phyloP scores from a whole-genome alignment of 2,113 vertebrate genomes.

The Halichoerus grypus region DNA sequence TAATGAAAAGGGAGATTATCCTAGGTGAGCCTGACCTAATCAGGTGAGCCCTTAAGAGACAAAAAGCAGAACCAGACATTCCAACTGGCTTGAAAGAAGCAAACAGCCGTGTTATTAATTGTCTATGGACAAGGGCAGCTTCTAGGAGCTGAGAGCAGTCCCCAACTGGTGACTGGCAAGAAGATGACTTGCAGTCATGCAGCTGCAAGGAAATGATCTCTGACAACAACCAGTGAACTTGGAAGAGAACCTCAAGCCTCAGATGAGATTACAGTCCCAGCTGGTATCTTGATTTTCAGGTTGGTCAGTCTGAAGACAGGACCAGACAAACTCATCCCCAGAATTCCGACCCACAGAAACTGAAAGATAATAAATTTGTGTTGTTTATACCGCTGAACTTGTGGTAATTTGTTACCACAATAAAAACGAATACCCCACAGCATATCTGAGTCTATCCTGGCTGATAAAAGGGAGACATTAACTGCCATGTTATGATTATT shows the following conservation, averaged over 20 bases:
- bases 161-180: neutral
- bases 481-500: conserved; percentile 26
- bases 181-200: neutral
- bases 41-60: neutral
- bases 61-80: neutral
- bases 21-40: neutral
- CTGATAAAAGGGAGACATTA: conserved; percentile 19
- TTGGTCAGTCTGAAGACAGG: neutral
- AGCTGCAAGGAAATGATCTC: neutral
- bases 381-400: neutral
- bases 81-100: neutral
- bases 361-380: neutral
- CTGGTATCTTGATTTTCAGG: conserved; percentile 10
- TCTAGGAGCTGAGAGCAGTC: neutral
- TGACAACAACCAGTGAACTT: neutral
- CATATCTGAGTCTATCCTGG: neutral
- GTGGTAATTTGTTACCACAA: neutral
- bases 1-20: neutral
- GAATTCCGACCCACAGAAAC: neutral
- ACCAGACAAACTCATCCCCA: neutral
- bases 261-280: neutral
- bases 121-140: neutral
- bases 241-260: neutral
- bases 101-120: neutral
- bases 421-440: neutral